These are phyloP conservation scores for Stigmatopora nigra DNA, from an alignment of 2,113 vertebrate species.

Conservation along the genomic window DNA sequence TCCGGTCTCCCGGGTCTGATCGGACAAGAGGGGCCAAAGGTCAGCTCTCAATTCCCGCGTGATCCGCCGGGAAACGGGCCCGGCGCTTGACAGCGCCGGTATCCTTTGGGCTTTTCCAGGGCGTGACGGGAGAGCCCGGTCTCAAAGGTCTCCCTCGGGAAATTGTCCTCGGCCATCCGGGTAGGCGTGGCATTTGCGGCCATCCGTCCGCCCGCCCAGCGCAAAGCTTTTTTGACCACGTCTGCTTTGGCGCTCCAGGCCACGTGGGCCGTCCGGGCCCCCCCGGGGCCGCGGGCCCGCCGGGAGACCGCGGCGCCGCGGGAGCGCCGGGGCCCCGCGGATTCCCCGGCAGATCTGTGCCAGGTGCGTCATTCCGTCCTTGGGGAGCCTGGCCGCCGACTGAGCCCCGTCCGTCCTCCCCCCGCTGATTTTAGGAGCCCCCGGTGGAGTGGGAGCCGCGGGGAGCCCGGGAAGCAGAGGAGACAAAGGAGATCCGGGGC, in stretches of 20 bases:
- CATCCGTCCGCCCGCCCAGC: not conserved
- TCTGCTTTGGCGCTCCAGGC: conserved; percentile 35
- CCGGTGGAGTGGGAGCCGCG: conserved; percentile 44
- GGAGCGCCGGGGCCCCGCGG: conserved; percentile 50
- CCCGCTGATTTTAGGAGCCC: too few relatives aligned
- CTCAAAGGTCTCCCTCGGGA: conserved; percentile 35
- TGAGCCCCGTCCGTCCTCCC: too few relatives aligned
- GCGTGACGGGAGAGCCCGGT: conserved; percentile 56
- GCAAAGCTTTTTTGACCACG: too few relatives aligned
- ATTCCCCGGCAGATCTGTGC: conserved; percentile 20
- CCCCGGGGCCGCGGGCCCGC: conserved; percentile 32
- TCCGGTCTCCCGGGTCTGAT: conserved; percentile 65
- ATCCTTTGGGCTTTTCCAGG: conserved; percentile 33
- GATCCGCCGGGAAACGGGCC: not conserved
- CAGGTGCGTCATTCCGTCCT: conserved; percentile 37
- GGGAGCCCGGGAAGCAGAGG: conserved; percentile 69
- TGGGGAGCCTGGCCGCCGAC: too few relatives aligned
- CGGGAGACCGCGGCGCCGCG: conserved; percentile 51
- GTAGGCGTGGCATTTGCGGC: conserved; percentile 6
- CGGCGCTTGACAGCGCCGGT: not conserved
- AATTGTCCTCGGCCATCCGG: conserved; percentile 16
- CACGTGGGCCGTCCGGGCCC: conserved; percentile 41
- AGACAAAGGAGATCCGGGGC: conserved; percentile 55
- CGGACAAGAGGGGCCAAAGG: conserved; percentile 60
- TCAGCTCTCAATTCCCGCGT: conserved; percentile 13